Evolutionary conservation across 2,113 vertebrate genomes (phyloP), one percentile per base, ranked within the genome.

Genomic region (Chaetura pelagica): DNA sequence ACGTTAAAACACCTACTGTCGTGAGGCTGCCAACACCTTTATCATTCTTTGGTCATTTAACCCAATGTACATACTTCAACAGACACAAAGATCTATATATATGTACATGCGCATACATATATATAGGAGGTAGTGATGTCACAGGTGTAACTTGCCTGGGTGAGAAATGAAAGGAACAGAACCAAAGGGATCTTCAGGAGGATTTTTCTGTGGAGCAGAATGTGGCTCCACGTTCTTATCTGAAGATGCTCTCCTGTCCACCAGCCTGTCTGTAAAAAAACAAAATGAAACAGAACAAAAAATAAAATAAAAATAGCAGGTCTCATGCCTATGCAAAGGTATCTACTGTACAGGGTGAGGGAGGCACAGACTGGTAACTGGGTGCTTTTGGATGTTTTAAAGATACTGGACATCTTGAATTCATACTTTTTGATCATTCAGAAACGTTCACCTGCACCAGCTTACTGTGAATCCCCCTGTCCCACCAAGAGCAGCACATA

Each of bases 161-260:
- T 98, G 98, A 98, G 99, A 98, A 99, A 99, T 97, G 95, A 99
- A 99, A 83, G 99, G 99, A 94, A 99, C 98, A 75, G 99, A 99
- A 97, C 99, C 99, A 94, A 99, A 99, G 75, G 99, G 98, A 97
- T 99, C 99, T 97, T 99, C 99, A 32, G 98, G 97, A 89, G 95
- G 97, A 91, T 97, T 98, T 94, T 97, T 98, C 92, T 98, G 96
- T 92, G 98, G 93, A 95, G 97, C 97, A 93, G 96, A 97, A 95
- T 87, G 97, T 76, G 89, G 77, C 84, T 98, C 98, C 96, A 98
- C 86, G 93, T 80, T 98, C 78, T 97, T 96, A 95, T 99, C 98
- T 97, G 98, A 97, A 77, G 98, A 98, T 94, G 97, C 72, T 23
- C 97, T 98, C 90, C 98, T 98, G 98, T 99, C 99, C 95, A 92